Percentiles rank a stretch among this genome's conserved stretches.
Conservation (phyloP, 2,797 vertebrate species). For the Cichlasoma orientale region DNA sequence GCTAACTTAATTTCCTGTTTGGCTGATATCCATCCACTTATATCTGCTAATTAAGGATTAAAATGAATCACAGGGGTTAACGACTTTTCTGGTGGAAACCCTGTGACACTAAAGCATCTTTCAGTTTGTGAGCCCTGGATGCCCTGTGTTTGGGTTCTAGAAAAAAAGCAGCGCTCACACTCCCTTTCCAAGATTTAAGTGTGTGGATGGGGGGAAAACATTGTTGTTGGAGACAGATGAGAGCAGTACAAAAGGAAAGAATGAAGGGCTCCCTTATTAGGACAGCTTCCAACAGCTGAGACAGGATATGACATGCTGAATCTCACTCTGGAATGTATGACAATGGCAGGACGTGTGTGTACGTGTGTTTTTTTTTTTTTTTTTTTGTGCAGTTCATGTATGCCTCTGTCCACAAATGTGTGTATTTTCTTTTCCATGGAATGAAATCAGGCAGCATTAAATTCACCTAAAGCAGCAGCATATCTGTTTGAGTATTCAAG, state of each 20-base stretch:
- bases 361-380: slow-evolving; percentile 17
- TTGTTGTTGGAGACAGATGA: slow-evolving; percentile 33
- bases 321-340: slow-evolving; percentile 77
- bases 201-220: slow-evolving; percentile 1
- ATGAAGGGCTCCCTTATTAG: slow-evolving; percentile 63
- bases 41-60: background rate
- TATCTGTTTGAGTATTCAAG: slow-evolving; percentile 42
- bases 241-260: slow-evolving; percentile 40
- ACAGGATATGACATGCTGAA: slow-evolving; percentile 80
- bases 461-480: slow-evolving; percentile 16
- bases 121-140: background rate
- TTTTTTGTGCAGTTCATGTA: slow-evolving; percentile 15
- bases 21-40: background rate
- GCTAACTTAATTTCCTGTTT: background rate
- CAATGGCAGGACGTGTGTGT: slow-evolving; percentile 38
- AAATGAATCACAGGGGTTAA: background rate
- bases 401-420: slow-evolving; percentile 32
- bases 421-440: slow-evolving; percentile 6
- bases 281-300: slow-evolving; percentile 65
- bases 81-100: background rate
- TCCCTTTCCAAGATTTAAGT: slow-evolving; percentile 31
- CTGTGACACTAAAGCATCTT: background rate
- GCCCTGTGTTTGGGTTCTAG: slow-evolving; percentile 18
- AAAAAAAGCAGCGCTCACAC: background rate
- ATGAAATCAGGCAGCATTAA: background rate